These are phyloP conservation scores for Chelidonichthys spinosus DNA, from an alignment of 2,797 vertebrate species.

Conservation along the genomic window DNA sequence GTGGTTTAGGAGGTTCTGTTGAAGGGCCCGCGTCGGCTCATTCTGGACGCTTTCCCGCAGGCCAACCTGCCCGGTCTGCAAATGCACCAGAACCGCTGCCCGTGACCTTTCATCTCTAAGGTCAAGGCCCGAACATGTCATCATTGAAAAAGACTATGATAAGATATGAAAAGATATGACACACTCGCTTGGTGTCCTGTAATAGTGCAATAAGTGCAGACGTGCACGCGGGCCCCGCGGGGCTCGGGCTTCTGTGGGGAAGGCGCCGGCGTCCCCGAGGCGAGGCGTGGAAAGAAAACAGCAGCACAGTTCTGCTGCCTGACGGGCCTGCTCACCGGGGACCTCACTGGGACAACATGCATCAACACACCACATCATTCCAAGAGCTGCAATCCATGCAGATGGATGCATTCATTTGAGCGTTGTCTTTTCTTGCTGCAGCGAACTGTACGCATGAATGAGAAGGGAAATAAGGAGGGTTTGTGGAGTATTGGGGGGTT, in stretches of 20 bases:
- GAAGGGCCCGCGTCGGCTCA: constrained; percentile 42
- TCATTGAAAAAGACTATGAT: neutral
- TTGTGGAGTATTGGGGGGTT: constrained; percentile 60
- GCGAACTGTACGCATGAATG: constrained; percentile 47
- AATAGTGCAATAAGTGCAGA: constrained; percentile 54
- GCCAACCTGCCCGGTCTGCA: constrained; percentile 51
- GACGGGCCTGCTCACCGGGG: constrained; percentile 57
- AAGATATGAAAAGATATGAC: constrained; percentile 18
- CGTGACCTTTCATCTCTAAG: constrained; percentile 5
- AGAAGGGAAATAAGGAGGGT: constrained; percentile 48
- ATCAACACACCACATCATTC: constrained; percentile 30
- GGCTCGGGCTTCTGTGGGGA: constrained; percentile 41
- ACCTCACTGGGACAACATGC: constrained; percentile 62
- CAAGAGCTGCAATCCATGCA: neutral
- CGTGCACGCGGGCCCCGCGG: constrained; percentile 26
- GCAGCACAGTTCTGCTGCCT: constrained; percentile 27
- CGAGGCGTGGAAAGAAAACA: constrained; percentile 70
- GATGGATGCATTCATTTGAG: too few relatives aligned
- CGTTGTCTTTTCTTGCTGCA: constrained; percentile 11
- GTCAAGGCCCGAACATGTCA: neutral
- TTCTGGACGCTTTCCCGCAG: constrained; percentile 61
- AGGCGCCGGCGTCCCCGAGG: constrained; percentile 65
- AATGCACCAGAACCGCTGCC: constrained; percentile 11
- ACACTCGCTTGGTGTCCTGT: constrained; percentile 1
- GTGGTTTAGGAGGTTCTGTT: constrained; percentile 68